A percentile compares a stretch with the other conserved stretches of the same genome.
Conservation (phyloP, 2,797 vertebrate species). For the Pagetopsis macropterus region DNA sequence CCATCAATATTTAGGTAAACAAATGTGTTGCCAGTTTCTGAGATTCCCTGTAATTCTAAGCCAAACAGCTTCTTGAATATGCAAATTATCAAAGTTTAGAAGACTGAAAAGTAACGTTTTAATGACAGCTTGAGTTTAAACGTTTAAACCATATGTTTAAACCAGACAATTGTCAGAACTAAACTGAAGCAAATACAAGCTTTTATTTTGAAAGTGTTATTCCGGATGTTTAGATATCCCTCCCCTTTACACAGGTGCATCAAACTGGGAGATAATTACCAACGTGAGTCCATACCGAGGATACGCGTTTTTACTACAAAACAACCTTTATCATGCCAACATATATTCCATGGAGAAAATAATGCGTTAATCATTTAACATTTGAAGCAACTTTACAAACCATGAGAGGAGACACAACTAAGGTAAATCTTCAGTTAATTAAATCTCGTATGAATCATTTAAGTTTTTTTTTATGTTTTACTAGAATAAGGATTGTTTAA, state of each 20-base stretch:
- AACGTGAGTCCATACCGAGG: fast-evolving
- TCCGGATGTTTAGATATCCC: neutral
- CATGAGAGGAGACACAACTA: slow-evolving; percentile 41
- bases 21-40: no score
- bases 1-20: no score
- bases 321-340: fast-evolving
- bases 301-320: neutral
- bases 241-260: slow-evolving; percentile 39
- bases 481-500: neutral
- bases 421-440: slow-evolving; percentile 18
- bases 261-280: neutral
- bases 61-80: no score
- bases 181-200: no score
- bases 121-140: neutral
- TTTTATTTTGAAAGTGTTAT: slow-evolving; percentile 38
- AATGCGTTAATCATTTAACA: fast-evolving
- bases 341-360: fast-evolving
- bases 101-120: no score
- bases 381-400: neutral
- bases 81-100: neutral
- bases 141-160: no score
- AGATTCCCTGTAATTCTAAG: no score
- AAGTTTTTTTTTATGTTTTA: neutral
- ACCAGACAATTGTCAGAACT: no score
- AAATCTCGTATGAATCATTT: neutral